Base-by-base conservation (phyloP, 2,888 invertebrate species). In the Nomada fabriciana region DNA sequence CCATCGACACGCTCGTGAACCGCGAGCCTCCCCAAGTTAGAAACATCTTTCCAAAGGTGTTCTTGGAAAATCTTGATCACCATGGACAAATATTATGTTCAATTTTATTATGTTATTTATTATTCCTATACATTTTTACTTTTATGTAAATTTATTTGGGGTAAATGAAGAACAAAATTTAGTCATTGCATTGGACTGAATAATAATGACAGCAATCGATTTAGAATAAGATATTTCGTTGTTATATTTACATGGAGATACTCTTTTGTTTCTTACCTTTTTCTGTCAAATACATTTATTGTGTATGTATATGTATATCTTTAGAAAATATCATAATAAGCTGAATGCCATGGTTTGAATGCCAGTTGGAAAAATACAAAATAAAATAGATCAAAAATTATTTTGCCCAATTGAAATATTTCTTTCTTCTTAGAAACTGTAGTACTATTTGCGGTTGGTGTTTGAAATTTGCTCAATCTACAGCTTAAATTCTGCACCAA, bases 11-110 rank as follows among this genome's bases (percentile, higher is more conserved):
- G 25, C 42, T 71, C 36, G 18, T 43, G n/a, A 50, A 57, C 18
- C 47, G 52, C 2, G 76, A 55, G 64, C 74, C 52, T 57, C 63
- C 67, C 53, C 59, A 69, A 36, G 29, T 59, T 0, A 52, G 63
- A 18, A 72, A 47, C 86, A 86, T 86, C 55, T 72, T 86, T 63
- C 9, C 36, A 15, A 59, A 36, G 50, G 0, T n/a, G 55, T n/a
- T 11, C 15, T 13, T 20, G 57, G 25, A 25, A 52, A 15, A 60
- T 11, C 15, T 25, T 42, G 10, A 42, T 42, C 52, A 63, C 0
- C 11, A 15, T n/a, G n/a, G 1, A 3, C 13, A 42, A 11, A 25
- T 3, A 50, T n/a, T n/a, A n/a, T 20, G 15, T 36, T 5, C 36
- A 59, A 50, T 50, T 18, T 47, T n/a, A 9, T 11, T 20, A 2